Percentiles rank a stretch among this genome's conserved stretches.
phyloP scores from a whole-genome alignment of 1,140 invertebrate genomes.

The Helicoverpa armigera region DNA sequence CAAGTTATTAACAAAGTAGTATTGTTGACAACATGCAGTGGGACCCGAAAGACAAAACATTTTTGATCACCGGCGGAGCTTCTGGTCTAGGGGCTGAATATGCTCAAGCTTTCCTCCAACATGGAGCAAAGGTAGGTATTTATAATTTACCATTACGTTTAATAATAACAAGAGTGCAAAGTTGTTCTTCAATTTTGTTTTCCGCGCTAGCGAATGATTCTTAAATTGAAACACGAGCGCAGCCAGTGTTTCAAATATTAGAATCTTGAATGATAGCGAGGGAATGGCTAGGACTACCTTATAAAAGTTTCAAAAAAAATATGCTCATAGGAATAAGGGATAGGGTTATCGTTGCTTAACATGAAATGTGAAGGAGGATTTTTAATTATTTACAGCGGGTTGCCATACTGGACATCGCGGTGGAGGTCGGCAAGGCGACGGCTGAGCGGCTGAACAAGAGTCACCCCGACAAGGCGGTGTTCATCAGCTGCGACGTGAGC shows the following conservation, averaged over 20 bases:
- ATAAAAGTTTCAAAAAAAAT: no score
- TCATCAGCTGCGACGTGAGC: slow-evolving; percentile 88
- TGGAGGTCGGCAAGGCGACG: slow-evolving; percentile 58
- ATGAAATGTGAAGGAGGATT: no score
- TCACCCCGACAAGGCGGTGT: slow-evolving; percentile 62
- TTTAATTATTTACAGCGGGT: slow-evolving; percentile 62
- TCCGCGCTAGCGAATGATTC: no score
- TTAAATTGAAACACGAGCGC: no score
- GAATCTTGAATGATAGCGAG: no score
- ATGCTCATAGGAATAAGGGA: no score
- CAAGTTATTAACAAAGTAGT: no score
- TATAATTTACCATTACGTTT: neutral
- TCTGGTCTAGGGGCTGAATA: slow-evolving; percentile 86
- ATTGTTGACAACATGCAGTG: slow-evolving; percentile 22
- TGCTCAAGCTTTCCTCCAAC: slow-evolving; percentile 76
- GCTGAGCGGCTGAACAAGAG: slow-evolving; percentile 58
- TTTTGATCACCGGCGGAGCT: slow-evolving; percentile 86
- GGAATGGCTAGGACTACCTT: no score
- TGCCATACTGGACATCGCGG: slow-evolving; percentile 69
- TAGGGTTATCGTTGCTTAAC: no score
- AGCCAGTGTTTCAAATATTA: no score
- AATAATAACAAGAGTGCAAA: no score
- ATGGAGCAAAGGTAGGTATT: slow-evolving; percentile 85
- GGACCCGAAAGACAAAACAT: slow-evolving; percentile 73
- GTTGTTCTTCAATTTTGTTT: neutral